Evolutionary conservation across 2,888 invertebrate species (phyloP).

Genomic region (Rhorus exstirpatorius): DNA sequence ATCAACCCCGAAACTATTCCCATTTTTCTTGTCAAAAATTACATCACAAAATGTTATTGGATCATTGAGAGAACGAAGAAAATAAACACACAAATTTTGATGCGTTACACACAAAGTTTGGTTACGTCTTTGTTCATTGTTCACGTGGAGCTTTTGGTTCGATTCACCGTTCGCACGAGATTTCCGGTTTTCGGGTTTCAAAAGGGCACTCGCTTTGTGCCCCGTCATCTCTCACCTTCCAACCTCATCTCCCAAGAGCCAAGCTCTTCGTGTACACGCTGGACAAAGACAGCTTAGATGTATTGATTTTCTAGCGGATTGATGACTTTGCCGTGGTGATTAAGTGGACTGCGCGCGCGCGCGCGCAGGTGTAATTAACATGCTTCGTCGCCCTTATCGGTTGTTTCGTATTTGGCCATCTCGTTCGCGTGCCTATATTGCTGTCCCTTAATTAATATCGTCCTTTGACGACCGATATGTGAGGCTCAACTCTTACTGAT

Average conservation of each 20-base stretch:
- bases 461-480: conserved; percentile 13
- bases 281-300: conserved; percentile 56
- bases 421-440: conserved; percentile 5
- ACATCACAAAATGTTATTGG: no score
- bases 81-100: not conserved
- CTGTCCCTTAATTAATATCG: conserved; percentile 33
- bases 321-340: conserved; percentile 72
- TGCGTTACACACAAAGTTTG: not conserved
- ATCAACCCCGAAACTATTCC: no score
- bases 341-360: conserved; percentile 66
- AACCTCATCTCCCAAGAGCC: not conserved
- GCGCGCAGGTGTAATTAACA: conserved; percentile 77
- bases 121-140: no score
- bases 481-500: conserved; percentile 11
- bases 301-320: conserved; percentile 70
- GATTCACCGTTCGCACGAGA: not conserved
- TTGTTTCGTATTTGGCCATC: conserved; percentile 61
- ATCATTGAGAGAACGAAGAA: no score
- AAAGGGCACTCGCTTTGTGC: not conserved
- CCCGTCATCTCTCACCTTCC: not conserved
- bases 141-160: not conserved
- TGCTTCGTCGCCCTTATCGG: conserved; percentile 72
- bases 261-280: not conserved
- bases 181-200: not conserved
- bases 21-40: no score